Conservation (phyloP, 2,888 invertebrate genomes). For the Teleiodes luculella region DNA sequence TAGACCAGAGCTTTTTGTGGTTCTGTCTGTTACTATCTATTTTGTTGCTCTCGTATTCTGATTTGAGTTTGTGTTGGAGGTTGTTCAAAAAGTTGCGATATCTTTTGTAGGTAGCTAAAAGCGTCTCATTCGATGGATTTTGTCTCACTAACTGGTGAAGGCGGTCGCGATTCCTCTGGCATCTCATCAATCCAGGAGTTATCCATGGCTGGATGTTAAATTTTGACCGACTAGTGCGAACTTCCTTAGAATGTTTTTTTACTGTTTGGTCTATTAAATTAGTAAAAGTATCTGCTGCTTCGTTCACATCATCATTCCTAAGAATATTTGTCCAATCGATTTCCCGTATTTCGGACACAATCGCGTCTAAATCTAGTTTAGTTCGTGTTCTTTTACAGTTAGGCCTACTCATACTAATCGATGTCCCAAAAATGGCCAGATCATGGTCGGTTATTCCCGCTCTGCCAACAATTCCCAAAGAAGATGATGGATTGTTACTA, state of each 20-base stretch:
- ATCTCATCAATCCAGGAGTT: neutral
- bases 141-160: neutral
- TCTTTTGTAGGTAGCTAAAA: no score
- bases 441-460: neutral
- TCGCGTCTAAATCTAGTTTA: neutral
- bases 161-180: neutral
- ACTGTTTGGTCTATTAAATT: neutral
- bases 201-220: neutral
- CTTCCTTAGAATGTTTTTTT: neutral
- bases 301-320: neutral
- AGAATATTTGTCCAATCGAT: neutral
- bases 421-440: neutral
- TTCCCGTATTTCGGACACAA: neutral
- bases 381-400: neutral
- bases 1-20: neutral
- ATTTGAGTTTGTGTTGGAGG: neutral
- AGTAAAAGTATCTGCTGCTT: neutral
- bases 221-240: neutral
- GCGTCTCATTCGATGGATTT: neutral
- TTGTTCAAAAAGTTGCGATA: slow-evolving; percentile 2
- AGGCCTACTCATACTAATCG: neutral
- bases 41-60: neutral
- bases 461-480: neutral
- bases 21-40: neutral
- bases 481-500: neutral